phyloP scores from a whole-genome alignment of 1,140 invertebrate species.

The Lepidurus couesii region DNA sequence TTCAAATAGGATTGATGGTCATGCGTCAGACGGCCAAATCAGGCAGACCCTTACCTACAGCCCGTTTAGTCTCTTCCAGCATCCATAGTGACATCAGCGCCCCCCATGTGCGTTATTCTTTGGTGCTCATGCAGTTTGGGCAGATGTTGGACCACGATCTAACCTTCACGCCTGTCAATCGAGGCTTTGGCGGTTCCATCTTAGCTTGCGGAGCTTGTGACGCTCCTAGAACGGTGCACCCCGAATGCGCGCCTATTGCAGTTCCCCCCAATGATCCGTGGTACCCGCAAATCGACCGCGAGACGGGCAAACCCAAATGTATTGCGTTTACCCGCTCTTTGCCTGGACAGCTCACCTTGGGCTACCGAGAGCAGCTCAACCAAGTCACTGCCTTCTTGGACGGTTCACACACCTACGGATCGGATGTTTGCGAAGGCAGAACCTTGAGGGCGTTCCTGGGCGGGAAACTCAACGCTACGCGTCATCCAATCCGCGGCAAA shows the following conservation, averaged over 20 bases:
- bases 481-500: constrained; percentile 43
- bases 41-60: constrained; percentile 44
- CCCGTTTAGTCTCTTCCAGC: constrained; percentile 46
- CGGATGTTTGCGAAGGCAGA: constrained; percentile 52
- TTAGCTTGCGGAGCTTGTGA: constrained; percentile 49
- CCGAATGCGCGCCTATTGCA: constrained; percentile 54
- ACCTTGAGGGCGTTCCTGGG: constrained; percentile 44
- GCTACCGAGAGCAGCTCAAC: constrained; percentile 57
- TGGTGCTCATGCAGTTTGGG: constrained; percentile 51
- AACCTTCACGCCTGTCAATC: constrained; percentile 54
- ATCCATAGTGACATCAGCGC: constrained; percentile 46
- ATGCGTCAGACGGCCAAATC: constrained; percentile 41
- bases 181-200: constrained; percentile 46
- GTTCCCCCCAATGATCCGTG: constrained; percentile 54
- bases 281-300: constrained; percentile 48
- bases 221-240: constrained; percentile 47
- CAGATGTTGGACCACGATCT: constrained; percentile 56
- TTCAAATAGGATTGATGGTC: constrained; percentile 33
- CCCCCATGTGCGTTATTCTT: constrained; percentile 48
- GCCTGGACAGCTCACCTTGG: constrained; percentile 53
- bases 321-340: constrained; percentile 55
- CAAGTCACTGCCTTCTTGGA: constrained; percentile 60
- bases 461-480: constrained; percentile 46
- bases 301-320: constrained; percentile 51
- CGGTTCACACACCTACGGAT: constrained; percentile 58